A percentile compares a stretch with the other conserved stretches of the same genome.
Evolutionary conservation across 2,888 invertebrate genomes (phyloP).

Genomic region (Eupithecia centaureata): DNA sequence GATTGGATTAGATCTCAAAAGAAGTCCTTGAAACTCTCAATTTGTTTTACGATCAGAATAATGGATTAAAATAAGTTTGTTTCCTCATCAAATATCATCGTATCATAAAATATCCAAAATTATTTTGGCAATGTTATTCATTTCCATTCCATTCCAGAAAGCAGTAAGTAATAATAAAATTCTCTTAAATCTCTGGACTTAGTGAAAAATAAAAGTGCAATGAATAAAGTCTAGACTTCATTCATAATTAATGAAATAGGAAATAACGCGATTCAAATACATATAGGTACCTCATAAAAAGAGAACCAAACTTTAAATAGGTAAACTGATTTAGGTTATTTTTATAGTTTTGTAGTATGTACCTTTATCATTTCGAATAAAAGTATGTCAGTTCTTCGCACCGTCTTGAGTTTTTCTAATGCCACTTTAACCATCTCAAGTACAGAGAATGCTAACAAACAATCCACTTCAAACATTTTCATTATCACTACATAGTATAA

Average conservation of each 20-base stretch:
- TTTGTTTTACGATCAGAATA: slow-evolving; percentile 29
- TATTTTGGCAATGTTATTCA: too few species aligned
- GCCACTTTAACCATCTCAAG: slow-evolving; percentile 18
- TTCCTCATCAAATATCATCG: too few species aligned
- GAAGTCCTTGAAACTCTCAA: slow-evolving; percentile 49
- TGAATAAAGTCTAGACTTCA: too few species aligned
- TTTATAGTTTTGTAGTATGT: neutral
- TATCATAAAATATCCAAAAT: too few species aligned
- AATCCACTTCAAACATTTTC: slow-evolving; percentile 3
- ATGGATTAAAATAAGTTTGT: slow-evolving; percentile 26
- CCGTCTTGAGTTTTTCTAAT: slow-evolving; percentile 8
- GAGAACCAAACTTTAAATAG: neutral
- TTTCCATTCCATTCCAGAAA: too few species aligned
- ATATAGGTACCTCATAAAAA: neutral
- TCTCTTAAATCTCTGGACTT: too few species aligned
- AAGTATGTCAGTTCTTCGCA: slow-evolving; percentile 4
- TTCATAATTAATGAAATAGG: too few species aligned
- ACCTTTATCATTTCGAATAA: neutral
- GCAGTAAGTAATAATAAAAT: too few species aligned
- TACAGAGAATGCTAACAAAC: slow-evolving; percentile 20
- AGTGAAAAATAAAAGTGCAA: too few species aligned
- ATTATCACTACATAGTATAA: too few species aligned
- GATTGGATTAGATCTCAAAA: slow-evolving; percentile 51
- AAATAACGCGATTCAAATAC: too few species aligned
- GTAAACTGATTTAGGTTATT: neutral